A percentile compares a stretch with the other conserved stretches of the same genome.
Evolutionary conservation across 2,888 invertebrate genomes (phyloP).

Genomic region (Heliconius sara): DNA sequence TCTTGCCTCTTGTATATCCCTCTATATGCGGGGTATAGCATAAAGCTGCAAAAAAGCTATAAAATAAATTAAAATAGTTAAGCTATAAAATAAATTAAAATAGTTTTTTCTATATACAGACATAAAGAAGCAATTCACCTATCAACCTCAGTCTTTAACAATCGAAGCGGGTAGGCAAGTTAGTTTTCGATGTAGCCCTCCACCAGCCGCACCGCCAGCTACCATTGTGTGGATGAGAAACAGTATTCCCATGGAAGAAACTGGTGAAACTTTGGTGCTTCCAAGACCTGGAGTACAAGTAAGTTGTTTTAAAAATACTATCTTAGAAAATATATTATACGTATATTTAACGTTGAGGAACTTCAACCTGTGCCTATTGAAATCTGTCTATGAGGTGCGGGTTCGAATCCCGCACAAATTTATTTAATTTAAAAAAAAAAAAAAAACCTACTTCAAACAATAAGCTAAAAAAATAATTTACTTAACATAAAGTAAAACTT

Average conservation of each 20-base stretch:
- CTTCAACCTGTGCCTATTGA: too few relatives aligned
- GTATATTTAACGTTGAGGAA: too few relatives aligned
- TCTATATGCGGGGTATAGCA: background rate
- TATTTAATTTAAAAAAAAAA: too few relatives aligned
- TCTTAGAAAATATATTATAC: too few relatives aligned
- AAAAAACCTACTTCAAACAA: too few relatives aligned
- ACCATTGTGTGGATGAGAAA: constrained; percentile 93
- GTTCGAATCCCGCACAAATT: too few relatives aligned
- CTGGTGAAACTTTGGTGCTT: constrained; percentile 92
- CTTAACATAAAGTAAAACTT: too few relatives aligned
- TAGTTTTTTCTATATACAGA: constrained; percentile 82
- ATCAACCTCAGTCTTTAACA: constrained; percentile 91
- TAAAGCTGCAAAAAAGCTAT: background rate
- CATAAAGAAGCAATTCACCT: constrained; percentile 93
- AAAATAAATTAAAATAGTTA: background rate
- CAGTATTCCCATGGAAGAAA: constrained; percentile 88
- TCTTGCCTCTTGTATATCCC: background rate
- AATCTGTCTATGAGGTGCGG: too few relatives aligned
- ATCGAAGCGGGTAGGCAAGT: constrained; percentile 92
- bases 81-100: background rate
- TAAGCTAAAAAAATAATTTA: too few relatives aligned
- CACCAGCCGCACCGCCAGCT: constrained; percentile 93
- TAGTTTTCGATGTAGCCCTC: constrained; percentile 93
- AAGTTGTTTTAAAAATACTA: constrained; percentile 24
- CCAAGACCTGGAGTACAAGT: constrained; percentile 91